Evolutionary conservation across 2,797 vertebrate species (phyloP).

Genomic region (Onychomys torridus): DNA sequence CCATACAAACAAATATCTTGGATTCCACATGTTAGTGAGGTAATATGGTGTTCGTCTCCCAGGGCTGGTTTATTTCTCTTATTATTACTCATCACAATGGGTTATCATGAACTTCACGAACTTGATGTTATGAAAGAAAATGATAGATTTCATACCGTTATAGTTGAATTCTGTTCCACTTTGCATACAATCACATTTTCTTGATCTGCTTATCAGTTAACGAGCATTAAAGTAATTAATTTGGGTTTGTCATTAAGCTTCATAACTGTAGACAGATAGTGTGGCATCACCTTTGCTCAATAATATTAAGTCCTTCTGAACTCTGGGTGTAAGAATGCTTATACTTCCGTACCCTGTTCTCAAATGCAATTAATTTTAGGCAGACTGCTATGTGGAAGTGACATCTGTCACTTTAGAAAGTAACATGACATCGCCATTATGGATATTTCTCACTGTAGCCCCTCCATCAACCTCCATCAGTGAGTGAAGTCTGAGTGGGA

Average conservation of each 20-base stretch:
- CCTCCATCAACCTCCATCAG: accelerated
- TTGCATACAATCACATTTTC: background rate
- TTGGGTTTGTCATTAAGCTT: background rate
- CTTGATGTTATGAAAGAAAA: background rate
- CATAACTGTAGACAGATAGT: background rate
- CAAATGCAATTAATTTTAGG: background rate
- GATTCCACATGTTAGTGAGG: background rate
- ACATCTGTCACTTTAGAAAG: background rate
- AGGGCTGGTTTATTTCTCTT: background rate
- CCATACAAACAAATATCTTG: background rate
- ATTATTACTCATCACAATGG: background rate
- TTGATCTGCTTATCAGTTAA: background rate
- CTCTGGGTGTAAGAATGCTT: background rate
- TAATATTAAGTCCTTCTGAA: background rate
- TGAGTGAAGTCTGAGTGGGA: background rate
- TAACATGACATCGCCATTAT: background rate
- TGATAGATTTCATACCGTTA: background rate
- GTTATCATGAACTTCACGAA: background rate
- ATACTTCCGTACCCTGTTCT: background rate
- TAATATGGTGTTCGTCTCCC: background rate
- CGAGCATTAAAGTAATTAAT: background rate
- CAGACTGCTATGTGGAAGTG: background rate
- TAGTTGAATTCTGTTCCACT: background rate
- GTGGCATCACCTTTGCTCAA: background rate
- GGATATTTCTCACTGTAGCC: background rate